phyloP scores from a whole-genome alignment of 2,888 invertebrate species.

The Arge pagana region DNA sequence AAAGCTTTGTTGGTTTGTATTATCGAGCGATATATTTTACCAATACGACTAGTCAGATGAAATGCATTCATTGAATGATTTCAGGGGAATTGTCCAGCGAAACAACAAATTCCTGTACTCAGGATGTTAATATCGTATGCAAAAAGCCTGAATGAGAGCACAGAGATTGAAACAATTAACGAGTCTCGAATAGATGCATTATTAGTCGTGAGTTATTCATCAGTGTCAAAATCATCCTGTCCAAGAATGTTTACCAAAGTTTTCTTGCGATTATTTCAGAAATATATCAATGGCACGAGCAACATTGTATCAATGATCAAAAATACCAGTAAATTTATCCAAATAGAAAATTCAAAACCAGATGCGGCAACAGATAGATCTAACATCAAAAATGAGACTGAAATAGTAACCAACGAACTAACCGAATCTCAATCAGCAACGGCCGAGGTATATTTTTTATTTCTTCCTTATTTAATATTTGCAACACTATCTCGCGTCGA shows the following conservation, averaged over 20 bases:
- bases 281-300: slow-evolving; percentile 15
- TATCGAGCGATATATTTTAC: not conserved
- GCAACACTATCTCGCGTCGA: no score
- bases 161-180: not conserved
- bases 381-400: not conserved
- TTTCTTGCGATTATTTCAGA: slow-evolving; percentile 15
- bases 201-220: slow-evolving; percentile 1
- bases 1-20: slow-evolving; percentile 41
- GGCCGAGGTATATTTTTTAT: not conserved
- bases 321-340: slow-evolving; percentile 27
- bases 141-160: slow-evolving; percentile 30
- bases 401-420: not conserved
- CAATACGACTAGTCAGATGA: not conserved
- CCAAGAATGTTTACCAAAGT: not conserved
- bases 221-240: not conserved
- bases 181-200: slow-evolving; percentile 8
- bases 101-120: slow-evolving; percentile 38
- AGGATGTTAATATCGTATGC: slow-evolving; percentile 38
- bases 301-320: slow-evolving; percentile 21
- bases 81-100: slow-evolving; percentile 41
- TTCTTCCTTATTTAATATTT: no score
- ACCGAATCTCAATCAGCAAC: not conserved
- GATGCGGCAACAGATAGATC: slow-evolving; percentile 28
- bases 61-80: slow-evolving; percentile 8
- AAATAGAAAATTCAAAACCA: slow-evolving; percentile 28